A percentile compares a stretch with the other conserved stretches of the same genome.
phyloP scores from a whole-genome alignment of 2,888 invertebrate genomes.

The Polia nebulosa region DNA sequence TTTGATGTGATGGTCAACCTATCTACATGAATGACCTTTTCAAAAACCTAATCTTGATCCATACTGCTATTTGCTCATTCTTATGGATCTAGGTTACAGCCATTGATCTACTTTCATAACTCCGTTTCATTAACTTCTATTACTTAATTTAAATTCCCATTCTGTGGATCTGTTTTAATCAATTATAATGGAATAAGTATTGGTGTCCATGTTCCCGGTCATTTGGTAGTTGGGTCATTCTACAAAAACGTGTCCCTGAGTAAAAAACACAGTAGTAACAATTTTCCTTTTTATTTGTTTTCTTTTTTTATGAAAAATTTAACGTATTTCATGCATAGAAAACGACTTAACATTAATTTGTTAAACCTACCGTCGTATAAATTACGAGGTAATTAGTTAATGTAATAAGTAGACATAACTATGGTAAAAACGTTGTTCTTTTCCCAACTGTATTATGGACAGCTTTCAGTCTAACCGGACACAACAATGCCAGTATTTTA shows the following conservation, averaged over 20 bases:
- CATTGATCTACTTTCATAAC: constrained; percentile 56
- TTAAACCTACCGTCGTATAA: no score
- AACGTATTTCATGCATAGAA: no score
- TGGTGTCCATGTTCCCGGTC: constrained; percentile 32
- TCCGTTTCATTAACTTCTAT: constrained; percentile 55
- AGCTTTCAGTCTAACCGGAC: not conserved
- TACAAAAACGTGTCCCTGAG: not conserved
- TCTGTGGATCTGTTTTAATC: constrained; percentile 53
- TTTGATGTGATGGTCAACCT: no score
- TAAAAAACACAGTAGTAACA: not conserved
- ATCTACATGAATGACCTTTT: no score
- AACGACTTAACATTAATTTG: no score
- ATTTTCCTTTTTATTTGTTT: not conserved
- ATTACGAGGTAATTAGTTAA: no score
- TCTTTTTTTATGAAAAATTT: no score
- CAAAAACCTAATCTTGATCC: constrained; percentile 28
- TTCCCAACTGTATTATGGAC: not conserved
- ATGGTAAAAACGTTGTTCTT: no score
- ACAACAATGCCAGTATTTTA: not conserved
- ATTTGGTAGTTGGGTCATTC: constrained; percentile 31
- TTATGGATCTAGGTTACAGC: constrained; percentile 60
- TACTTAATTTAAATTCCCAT: constrained; percentile 59
- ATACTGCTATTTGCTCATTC: constrained; percentile 43
- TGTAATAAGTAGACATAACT: not conserved
- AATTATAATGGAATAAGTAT: constrained; percentile 59